A percentile compares a stretch with the other conserved stretches of the same genome.
These are phyloP conservation scores for Heterodera schachtii DNA, from an alignment of 1,140 invertebrate genomes.

Conservation along the genomic window DNA sequence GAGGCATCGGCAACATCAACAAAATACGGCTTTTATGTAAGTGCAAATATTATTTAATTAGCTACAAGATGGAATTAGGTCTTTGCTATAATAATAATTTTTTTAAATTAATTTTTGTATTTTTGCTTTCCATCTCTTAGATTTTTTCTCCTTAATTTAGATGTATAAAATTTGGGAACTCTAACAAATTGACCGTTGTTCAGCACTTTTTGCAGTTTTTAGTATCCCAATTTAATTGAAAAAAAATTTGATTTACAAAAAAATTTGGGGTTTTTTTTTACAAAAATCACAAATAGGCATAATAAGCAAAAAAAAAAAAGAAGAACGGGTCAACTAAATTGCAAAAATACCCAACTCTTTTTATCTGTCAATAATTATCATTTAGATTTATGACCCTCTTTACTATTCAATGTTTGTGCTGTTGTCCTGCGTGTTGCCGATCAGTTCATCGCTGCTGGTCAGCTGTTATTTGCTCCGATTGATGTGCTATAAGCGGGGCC, in stretches of 20 bases:
- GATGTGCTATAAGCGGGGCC: constrained; percentile 15
- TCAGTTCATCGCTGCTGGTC: constrained; percentile 26
- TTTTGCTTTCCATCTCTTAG: no score
- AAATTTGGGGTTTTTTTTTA: no score
- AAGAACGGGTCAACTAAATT: no score
- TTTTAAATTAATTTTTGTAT: no score
- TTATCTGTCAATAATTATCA: not conserved
- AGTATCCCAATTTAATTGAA: no score
- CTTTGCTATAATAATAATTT: not conserved
- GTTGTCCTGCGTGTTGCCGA: constrained; percentile 23
- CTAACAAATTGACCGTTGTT: constrained; percentile 7
- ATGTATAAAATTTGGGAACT: constrained; percentile 17
- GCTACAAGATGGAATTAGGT: not conserved
- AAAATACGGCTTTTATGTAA: not conserved
- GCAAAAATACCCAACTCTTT: not conserved
- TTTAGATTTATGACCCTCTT: not conserved
- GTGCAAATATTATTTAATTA: not conserved
- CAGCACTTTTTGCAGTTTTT: no score
- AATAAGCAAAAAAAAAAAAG: no score
- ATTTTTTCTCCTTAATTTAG: not conserved
- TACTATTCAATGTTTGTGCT: constrained; percentile 3
- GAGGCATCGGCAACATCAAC: not conserved
- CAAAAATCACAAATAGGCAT: no score
- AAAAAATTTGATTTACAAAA: no score
- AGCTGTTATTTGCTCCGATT: constrained; percentile 25